Conservation (phyloP, 2,888 invertebrate genomes). For the Trichogramma dendrolimi region DNA sequence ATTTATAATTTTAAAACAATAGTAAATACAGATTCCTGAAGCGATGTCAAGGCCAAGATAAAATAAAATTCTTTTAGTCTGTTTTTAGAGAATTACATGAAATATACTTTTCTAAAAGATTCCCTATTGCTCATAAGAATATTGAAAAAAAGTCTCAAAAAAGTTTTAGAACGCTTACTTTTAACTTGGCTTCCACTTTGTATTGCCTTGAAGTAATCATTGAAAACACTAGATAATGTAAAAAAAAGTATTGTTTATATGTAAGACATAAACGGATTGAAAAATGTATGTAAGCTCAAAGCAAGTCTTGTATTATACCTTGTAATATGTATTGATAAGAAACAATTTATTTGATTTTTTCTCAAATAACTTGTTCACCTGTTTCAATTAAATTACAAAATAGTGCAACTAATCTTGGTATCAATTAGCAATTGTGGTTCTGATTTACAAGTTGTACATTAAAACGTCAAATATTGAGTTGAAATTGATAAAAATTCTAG, state of each 20-base stretch:
- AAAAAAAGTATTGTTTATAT: constrained; percentile 19
- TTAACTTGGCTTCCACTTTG: too few species aligned
- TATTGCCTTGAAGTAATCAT: too few species aligned
- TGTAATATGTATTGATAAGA: constrained; percentile 7
- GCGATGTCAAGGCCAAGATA: too few species aligned
- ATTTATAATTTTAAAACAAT: too few species aligned
- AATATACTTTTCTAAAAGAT: too few species aligned
- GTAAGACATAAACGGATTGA: constrained; percentile 5
- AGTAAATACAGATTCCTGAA: background rate
- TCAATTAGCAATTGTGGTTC: constrained; percentile 97
- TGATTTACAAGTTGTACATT: constrained; percentile 93
- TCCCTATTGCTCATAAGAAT: too few species aligned
- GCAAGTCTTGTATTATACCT: constrained; percentile 7
- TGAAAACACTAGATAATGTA: too few species aligned
- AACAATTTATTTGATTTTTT: background rate
- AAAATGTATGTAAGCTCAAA: constrained; percentile 9
- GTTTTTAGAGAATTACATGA: too few species aligned
- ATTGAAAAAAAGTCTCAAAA: too few species aligned
- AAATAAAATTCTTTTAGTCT: too few species aligned
- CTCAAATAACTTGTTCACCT: constrained; percentile 4
- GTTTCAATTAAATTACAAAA: too few species aligned
- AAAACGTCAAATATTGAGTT: constrained; percentile 73
- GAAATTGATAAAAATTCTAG: constrained; percentile 91
- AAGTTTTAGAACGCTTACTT: constrained; percentile 15
- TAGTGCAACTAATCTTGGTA: too few species aligned